A percentile compares a stretch with the other conserved stretches of the same genome.
phyloP scores from a whole-genome alignment of 2,113 vertebrate species.

The Aphyosemion australe region DNA sequence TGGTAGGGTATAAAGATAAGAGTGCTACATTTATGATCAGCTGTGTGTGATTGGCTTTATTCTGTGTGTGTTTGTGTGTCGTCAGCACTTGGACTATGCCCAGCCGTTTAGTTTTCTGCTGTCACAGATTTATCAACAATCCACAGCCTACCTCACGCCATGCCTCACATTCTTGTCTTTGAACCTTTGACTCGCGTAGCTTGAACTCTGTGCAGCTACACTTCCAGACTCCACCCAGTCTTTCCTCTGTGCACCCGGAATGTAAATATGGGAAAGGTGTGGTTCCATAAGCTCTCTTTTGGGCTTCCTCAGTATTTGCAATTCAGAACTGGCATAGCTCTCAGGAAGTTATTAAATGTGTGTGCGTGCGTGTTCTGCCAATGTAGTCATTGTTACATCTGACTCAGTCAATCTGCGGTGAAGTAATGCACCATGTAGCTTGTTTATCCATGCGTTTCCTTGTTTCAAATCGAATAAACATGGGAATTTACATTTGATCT shows the following conservation, averaged over 20 bases:
- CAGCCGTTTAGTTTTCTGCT: conserved; percentile 14
- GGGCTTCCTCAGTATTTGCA: conserved; percentile 45
- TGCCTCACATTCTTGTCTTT: conserved; percentile 6
- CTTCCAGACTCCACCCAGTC: conserved; percentile 24
- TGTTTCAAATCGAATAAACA: neutral
- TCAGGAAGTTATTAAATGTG: conserved; percentile 13
- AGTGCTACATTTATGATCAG: conserved; percentile 19
- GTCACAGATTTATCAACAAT: conserved; percentile 29
- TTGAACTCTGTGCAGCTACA: conserved; percentile 8
- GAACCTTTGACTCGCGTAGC: conserved; percentile 12
- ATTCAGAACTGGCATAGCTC: conserved; percentile 18
- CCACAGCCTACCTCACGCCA: conserved; percentile 1
- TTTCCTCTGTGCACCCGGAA: conserved; percentile 44
- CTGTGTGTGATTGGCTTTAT: too few relatives aligned
- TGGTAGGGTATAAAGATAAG: neutral
- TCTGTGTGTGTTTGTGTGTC: neutral
- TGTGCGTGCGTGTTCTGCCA: neutral
- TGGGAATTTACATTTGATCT: neutral
- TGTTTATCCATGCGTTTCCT: neutral
- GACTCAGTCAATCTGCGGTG: conserved; percentile 5
- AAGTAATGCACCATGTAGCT: neutral
- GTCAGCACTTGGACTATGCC: conserved; percentile 60
- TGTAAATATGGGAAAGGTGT: conserved; percentile 65
- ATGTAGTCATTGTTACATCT: neutral
- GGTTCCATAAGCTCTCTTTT: conserved; percentile 24